These are phyloP conservation scores for Tragelaphus imberbis DNA, from an alignment of 2,113 vertebrate species.

Conservation along the genomic window DNA sequence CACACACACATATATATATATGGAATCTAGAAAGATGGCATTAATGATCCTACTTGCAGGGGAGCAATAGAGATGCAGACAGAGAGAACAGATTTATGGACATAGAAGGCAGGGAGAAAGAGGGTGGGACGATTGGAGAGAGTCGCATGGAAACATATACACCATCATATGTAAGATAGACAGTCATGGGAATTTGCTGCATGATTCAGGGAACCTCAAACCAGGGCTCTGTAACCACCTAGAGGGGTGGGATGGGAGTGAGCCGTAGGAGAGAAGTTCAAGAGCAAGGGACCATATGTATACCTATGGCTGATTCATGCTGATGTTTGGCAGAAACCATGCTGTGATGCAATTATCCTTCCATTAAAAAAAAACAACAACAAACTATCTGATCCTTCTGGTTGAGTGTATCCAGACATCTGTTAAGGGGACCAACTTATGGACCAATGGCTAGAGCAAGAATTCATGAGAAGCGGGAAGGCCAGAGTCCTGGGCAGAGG, in stretches of 20 bases:
- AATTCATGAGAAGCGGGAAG: background rate
- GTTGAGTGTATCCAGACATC: background rate
- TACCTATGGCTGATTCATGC: background rate
- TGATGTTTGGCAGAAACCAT: background rate
- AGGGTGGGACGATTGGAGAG: background rate
- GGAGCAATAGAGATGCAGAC: background rate
- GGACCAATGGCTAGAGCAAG: background rate
- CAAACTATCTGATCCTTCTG: background rate
- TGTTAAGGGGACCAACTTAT: background rate
- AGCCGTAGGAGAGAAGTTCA: background rate
- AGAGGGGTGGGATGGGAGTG: background rate
- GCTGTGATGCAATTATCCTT: fast-evolving
- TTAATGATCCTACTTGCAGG: background rate
- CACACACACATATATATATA: background rate
- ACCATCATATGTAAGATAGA: background rate
- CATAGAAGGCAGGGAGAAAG: background rate
- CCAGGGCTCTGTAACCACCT: background rate
- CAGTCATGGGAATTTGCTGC: background rate
- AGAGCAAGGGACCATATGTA: background rate
- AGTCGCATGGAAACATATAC: background rate
- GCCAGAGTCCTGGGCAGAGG: background rate
- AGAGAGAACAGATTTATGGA: background rate
- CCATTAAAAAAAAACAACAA: background rate
- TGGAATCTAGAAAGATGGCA: background rate
- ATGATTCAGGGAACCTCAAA: background rate